Conservation (phyloP, 2,888 invertebrate genomes). For the Laothoe populi region DNA sequence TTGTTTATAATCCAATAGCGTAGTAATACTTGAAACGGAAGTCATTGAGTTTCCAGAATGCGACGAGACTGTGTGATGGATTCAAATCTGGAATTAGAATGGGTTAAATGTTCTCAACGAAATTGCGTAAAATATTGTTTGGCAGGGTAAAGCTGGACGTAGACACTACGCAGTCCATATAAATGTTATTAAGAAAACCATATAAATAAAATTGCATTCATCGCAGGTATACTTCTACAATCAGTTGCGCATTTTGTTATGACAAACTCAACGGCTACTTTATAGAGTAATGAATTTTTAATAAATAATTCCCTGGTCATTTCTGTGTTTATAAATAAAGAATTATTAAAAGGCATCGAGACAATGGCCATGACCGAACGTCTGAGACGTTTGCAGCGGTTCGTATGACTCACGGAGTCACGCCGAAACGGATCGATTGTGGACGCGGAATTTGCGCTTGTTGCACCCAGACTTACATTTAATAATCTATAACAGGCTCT, state of each 20-base stretch:
- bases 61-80: neutral
- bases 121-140: neutral
- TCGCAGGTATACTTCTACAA: neutral
- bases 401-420: conserved; percentile 30
- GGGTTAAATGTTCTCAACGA: neutral
- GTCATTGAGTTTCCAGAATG: neutral
- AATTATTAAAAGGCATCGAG: conserved; percentile 29
- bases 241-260: neutral
- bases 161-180: no score
- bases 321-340: conserved; percentile 28
- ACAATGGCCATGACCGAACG: conserved; percentile 41
- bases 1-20: neutral
- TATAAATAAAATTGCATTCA: neutral
- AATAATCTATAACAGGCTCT: neutral
- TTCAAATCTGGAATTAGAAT: conserved; percentile 3
- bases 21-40: neutral
- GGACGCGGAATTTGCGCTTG: conserved; percentile 19
- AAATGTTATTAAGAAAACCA: no score
- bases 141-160: no score
- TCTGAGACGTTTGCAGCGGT: conserved; percentile 18
- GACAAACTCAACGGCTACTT: neutral
- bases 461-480: conserved; percentile 22
- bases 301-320: conserved; percentile 1
- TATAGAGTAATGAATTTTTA: neutral
- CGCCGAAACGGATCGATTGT: conserved; percentile 27